Percentiles rank a stretch among this genome's conserved stretches.
These are phyloP conservation scores for Caerostris darwini DNA, from an alignment of 1,140 invertebrate species.

Conservation along the genomic window DNA sequence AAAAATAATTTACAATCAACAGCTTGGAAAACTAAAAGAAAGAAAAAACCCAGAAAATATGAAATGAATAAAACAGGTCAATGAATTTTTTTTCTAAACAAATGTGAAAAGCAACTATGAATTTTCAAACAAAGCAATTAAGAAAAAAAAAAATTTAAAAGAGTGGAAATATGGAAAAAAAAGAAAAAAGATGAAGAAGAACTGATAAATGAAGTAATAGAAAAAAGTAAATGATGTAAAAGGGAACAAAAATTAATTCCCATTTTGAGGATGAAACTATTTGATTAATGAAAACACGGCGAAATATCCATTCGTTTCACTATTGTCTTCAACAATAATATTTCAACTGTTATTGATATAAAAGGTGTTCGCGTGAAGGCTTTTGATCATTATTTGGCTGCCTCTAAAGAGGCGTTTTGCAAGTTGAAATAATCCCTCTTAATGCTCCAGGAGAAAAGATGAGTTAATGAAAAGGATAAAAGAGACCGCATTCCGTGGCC, in stretches of 20 bases:
- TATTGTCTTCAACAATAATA: slow-evolving; percentile 25
- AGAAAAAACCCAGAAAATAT: too few species aligned
- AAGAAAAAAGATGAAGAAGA: background rate
- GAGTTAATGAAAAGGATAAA: background rate
- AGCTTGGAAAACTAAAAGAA: too few species aligned
- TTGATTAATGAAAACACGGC: background rate
- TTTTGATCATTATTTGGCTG: slow-evolving; percentile 19
- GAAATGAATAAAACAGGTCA: too few species aligned
- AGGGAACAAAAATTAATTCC: background rate
- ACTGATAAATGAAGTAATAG: background rate
- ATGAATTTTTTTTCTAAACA: background rate
- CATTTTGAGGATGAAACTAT: background rate
- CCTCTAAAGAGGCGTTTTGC: background rate
- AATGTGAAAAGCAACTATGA: background rate
- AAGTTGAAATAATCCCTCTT: background rate
- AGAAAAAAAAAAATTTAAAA: background rate
- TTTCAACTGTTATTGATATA: background rate
- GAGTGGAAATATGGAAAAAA: background rate
- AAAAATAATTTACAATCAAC: too few species aligned
- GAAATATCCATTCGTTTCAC: background rate
- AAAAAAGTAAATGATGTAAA: background rate
- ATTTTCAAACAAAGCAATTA: background rate
- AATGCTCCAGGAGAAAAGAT: background rate
- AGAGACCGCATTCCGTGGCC: background rate
- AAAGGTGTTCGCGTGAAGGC: background rate